Evolutionary conservation across 2,888 invertebrate species (phyloP).

Genomic region (Yponomeuta evonymella): DNA sequence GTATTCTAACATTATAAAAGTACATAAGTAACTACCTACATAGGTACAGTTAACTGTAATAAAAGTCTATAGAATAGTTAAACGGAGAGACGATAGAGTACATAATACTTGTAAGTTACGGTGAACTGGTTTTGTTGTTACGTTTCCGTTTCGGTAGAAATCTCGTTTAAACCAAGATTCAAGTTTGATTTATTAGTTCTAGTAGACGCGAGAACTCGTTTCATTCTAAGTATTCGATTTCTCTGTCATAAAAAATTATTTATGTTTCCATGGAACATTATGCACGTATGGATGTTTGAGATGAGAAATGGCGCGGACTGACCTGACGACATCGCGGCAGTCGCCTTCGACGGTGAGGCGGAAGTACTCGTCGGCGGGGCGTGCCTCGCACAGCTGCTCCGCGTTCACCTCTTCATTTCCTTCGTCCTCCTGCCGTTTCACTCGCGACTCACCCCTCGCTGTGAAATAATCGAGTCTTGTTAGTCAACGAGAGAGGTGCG

Average conservation of each 20-base stretch:
- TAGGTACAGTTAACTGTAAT: background rate
- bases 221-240: slow-evolving; percentile 1
- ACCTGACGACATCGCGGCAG: slow-evolving; percentile 96
- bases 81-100: too few relatives aligned
- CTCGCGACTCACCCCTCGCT: slow-evolving; percentile 69
- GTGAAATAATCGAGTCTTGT: slow-evolving; percentile 25
- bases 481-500: background rate
- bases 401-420: slow-evolving; percentile 78
- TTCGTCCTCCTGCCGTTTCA: slow-evolving; percentile 83
- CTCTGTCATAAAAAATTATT: slow-evolving; percentile 7
- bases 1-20: background rate
- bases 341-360: slow-evolving; percentile 88
- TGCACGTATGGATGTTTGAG: background rate
- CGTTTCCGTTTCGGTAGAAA: too few relatives aligned
- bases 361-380: slow-evolving; percentile 95
- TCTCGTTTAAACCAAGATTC: too few relatives aligned
- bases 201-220: background rate
- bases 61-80: too few relatives aligned
- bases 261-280: background rate
- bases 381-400: slow-evolving; percentile 90
- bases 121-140: too few relatives aligned
- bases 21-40: background rate
- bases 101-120: too few relatives aligned
- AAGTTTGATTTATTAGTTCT: too few relatives aligned
- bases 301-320: slow-evolving; percentile 34